A percentile compares a stretch with the other conserved stretches of the same genome.
These are phyloP conservation scores for Serrognathus titanus DNA, from an alignment of 2,888 invertebrate species.

Conservation along the genomic window DNA sequence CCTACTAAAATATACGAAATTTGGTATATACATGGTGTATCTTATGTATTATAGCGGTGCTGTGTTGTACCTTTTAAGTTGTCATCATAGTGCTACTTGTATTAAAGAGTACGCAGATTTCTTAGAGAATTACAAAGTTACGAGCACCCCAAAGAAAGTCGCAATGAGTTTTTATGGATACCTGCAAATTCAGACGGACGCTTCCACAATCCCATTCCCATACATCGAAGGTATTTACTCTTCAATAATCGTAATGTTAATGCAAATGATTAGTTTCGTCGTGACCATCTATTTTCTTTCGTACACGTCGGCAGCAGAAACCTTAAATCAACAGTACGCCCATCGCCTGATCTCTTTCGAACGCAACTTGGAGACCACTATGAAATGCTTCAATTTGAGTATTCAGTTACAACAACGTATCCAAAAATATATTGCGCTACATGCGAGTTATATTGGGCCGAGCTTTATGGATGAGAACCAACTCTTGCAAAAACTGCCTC, in stretches of 20 bases:
- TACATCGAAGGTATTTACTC: slow-evolving; percentile 1
- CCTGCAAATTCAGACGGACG: too few relatives aligned
- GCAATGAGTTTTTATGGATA: not conserved
- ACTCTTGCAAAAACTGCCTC: slow-evolving; percentile 5
- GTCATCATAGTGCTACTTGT: not conserved
- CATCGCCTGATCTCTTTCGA: slow-evolving; percentile 6
- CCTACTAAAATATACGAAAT: slow-evolving; percentile 3
- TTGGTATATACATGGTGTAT: not conserved
- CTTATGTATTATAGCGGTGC: slow-evolving; percentile 2
- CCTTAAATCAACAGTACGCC: slow-evolving; percentile 43
- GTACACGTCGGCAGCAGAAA: slow-evolving; percentile 50
- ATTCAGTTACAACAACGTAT: slow-evolving; percentile 43
- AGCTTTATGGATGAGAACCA: slow-evolving; percentile 5
- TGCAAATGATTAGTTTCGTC: slow-evolving; percentile 3
- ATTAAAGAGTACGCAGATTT: not conserved
- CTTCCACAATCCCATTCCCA: not conserved
- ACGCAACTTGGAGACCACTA: slow-evolving; percentile 48
- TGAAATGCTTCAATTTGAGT: slow-evolving; percentile 53
- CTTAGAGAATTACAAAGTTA: not conserved
- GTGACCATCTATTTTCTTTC: slow-evolving; percentile 11
- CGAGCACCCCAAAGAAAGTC: not conserved
- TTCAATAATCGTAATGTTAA: slow-evolving; percentile 1
- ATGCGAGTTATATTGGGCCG: not conserved
- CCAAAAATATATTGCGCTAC: slow-evolving; percentile 7
- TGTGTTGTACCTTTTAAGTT: slow-evolving; percentile 1